Percentiles rank a stretch among this genome's conserved stretches.
Evolutionary conservation across 1,140 invertebrate genomes (phyloP).

Genomic region (Mamestra configurata): DNA sequence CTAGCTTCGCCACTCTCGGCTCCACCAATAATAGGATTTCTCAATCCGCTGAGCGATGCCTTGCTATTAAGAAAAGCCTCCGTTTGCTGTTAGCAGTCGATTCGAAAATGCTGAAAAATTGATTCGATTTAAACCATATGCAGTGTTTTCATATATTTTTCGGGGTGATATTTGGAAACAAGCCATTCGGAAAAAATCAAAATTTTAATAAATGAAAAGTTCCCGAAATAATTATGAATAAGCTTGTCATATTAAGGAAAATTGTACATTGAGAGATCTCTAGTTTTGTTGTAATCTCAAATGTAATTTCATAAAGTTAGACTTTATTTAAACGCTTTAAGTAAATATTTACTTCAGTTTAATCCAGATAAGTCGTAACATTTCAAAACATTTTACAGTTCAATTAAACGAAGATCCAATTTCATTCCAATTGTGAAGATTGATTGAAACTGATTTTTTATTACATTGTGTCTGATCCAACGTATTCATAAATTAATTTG

Average conservation of each 20-base stretch:
- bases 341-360: constrained; percentile 17
- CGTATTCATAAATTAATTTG: constrained; percentile 23
- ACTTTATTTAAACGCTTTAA: constrained; percentile 2
- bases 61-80: constrained; percentile 55
- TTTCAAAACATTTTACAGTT: constrained; percentile 34
- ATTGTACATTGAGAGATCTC: no score
- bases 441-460: constrained; percentile 33
- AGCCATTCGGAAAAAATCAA: no score
- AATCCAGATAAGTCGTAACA: constrained; percentile 15
- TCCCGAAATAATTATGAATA: no score
- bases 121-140: constrained; percentile 2
- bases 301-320: no score
- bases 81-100: constrained; percentile 5
- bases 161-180: not conserved
- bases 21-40: constrained; percentile 61
- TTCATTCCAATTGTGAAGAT: constrained; percentile 39
- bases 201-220: no score
- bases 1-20: constrained; percentile 20
- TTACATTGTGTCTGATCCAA: constrained; percentile 13
- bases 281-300: no score
- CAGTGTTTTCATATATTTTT: not conserved
- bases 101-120: constrained; percentile 21
- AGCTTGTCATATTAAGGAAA: no score
- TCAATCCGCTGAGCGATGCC: constrained; percentile 56
- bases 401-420: constrained; percentile 38